phyloP scores from a whole-genome alignment of 2,888 invertebrate genomes.

The Ischnura elegans region DNA sequence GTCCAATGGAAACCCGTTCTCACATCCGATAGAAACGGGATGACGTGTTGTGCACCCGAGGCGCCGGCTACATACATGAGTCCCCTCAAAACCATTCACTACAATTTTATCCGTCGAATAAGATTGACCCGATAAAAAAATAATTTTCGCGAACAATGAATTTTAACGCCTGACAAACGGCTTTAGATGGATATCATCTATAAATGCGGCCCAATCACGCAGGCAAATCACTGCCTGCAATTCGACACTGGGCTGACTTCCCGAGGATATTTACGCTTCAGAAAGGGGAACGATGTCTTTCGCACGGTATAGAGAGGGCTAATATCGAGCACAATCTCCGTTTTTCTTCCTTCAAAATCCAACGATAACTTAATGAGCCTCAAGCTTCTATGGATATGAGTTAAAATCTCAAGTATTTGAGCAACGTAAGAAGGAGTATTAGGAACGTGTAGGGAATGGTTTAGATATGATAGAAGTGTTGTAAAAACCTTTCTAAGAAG shows the following conservation, averaged over 20 bases:
- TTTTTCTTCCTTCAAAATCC: too few relatives aligned
- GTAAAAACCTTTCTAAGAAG: too few relatives aligned
- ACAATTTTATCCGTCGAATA: not conserved
- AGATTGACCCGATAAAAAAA: not conserved
- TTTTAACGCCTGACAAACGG: not conserved
- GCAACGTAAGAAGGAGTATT: too few relatives aligned
- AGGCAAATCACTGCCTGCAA: not conserved
- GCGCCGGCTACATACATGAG: not conserved
- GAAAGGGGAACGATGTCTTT: not conserved
- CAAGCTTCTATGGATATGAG: too few relatives aligned
- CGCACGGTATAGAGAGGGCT: too few relatives aligned
- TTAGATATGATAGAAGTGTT: too few relatives aligned
- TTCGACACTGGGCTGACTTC: not conserved
- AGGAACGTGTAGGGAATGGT: too few relatives aligned
- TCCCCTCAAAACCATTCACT: not conserved
- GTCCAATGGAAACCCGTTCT: conserved; percentile 18
- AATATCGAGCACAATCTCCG: too few relatives aligned
- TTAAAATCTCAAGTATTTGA: too few relatives aligned
- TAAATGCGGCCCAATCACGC: not conserved
- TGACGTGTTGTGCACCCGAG: not conserved
- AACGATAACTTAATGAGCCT: too few relatives aligned
- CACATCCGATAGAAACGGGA: not conserved
- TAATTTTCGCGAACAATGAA: not conserved
- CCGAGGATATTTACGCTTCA: not conserved
- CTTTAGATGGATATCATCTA: not conserved